These are phyloP conservation scores for Fopius arisanus DNA, from an alignment of 1,140 invertebrate genomes.

Conservation along the genomic window DNA sequence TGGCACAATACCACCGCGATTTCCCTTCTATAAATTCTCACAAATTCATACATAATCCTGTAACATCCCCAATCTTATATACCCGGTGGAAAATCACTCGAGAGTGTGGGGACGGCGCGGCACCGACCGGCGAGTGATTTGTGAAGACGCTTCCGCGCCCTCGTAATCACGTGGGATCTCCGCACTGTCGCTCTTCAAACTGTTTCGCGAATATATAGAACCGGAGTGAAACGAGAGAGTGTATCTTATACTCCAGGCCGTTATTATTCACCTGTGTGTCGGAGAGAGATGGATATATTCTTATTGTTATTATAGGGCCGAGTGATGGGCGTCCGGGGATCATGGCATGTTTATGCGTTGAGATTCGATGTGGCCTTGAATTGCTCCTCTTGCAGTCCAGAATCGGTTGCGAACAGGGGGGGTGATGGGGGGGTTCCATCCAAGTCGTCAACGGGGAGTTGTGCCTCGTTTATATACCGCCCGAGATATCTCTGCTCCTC, in stretches of 20 bases:
- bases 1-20: no score
- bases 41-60: no score
- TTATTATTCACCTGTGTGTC: conserved; percentile 7
- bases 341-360: conserved; percentile 60
- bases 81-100: neutral
- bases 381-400: conserved; percentile 35
- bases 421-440: conserved; percentile 15
- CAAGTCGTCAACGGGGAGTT: conserved; percentile 35
- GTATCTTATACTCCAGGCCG: conserved; percentile 18
- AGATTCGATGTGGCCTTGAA: conserved; percentile 59
- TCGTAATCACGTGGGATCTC: conserved; percentile 64
- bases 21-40: no score
- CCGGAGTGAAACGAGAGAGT: conserved; percentile 14
- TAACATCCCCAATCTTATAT: no score
- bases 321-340: conserved; percentile 56
- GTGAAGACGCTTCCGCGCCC: conserved; percentile 62
- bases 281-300: conserved; percentile 39
- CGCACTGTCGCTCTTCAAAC: conserved; percentile 35
- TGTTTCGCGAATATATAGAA: conserved; percentile 5
- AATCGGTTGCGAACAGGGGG: conserved; percentile 38
- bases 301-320: conserved; percentile 59
- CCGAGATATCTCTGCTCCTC: neutral
- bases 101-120: neutral
- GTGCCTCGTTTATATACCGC: conserved; percentile 21
- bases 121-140: conserved; percentile 55